Base-by-base conservation (phyloP, 2,113 vertebrate species). In the Brienomyrus brachyistius region DNA sequence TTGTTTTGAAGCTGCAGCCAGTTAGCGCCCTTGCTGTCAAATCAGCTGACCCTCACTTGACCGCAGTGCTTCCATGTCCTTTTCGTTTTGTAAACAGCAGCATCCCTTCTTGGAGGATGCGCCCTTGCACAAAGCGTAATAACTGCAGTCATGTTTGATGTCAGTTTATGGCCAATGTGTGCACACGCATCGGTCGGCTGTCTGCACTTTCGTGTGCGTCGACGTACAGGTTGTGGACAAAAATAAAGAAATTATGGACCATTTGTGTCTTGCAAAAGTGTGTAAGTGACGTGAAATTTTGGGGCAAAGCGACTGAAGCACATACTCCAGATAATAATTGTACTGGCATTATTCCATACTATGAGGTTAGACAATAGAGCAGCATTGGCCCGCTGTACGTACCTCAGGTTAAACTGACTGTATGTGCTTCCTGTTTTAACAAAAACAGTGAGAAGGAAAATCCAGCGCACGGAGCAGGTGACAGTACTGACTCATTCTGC, bases 1-100 rank as follows among this genome's bases (percentile, higher is more conserved):
- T 94, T 92, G 91, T 93, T 94, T 92, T 94, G 95, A 95, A 93
- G 93, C 94, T 93, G 93, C 93, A 93, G 93, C 95, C 93, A 95
- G 94, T 93, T 94, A 93, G 91, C 50, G 77, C 93, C 94, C 89
- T 90, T 91, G 92, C 92, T 93, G 93, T 94, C 94, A 94, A 91
- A 91, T 88, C 89, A 91, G 91, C 92, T 95, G 94, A 95, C 95
- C 95, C 93, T 91, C 92, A 94, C 94, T 95, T 95, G 94, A 94
- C 93, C 93, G 88, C 89, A 82, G 90, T 11, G 89, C 91, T 94
- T 95, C 94, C 94, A 93, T 91, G 92, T 93, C 92, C 80, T 56
- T 91, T 91, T 91, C 91, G 92, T 93, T 94, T 92, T 87, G 89
- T 96, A 96, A 95, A 96, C 95, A 96, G 91, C 91, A 91, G 94